phyloP scores from a whole-genome alignment of 1,140 invertebrate genomes.

The Heliconius hermathena region DNA sequence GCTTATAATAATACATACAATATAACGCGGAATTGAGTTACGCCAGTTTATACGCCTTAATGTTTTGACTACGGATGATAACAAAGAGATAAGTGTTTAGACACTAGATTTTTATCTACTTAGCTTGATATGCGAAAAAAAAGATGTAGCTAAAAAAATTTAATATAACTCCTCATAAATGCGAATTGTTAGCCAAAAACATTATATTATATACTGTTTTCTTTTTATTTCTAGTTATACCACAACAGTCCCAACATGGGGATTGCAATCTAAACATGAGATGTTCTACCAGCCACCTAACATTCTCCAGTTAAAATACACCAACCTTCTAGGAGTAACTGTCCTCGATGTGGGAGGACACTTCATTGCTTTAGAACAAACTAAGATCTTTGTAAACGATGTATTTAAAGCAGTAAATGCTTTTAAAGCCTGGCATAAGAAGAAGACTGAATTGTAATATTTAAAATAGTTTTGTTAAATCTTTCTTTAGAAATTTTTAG shows the following conservation, averaged over 20 bases:
- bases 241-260: slow-evolving; percentile 84
- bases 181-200: no score
- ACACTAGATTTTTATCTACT: no score
- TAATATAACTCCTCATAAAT: no score
- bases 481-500: neutral
- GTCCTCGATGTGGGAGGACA: slow-evolving; percentile 87
- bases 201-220: neutral
- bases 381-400: slow-evolving; percentile 86
- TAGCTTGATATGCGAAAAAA: no score
- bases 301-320: slow-evolving; percentile 82
- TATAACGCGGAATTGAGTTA: no score
- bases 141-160: no score
- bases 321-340: slow-evolving; percentile 84
- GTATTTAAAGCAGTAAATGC: slow-evolving; percentile 65
- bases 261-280: slow-evolving; percentile 85
- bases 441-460: slow-evolving; percentile 34
- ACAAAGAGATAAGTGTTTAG: no score
- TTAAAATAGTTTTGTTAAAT: neutral
- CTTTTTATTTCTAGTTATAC: neutral
- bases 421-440: slow-evolving; percentile 52
- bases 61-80: no score
- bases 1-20: no score
- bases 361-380: slow-evolving; percentile 92
- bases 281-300: slow-evolving; percentile 81
- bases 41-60: no score